phyloP scores from a whole-genome alignment of 2,888 invertebrate genomes.

The Emmelina monodactyla region DNA sequence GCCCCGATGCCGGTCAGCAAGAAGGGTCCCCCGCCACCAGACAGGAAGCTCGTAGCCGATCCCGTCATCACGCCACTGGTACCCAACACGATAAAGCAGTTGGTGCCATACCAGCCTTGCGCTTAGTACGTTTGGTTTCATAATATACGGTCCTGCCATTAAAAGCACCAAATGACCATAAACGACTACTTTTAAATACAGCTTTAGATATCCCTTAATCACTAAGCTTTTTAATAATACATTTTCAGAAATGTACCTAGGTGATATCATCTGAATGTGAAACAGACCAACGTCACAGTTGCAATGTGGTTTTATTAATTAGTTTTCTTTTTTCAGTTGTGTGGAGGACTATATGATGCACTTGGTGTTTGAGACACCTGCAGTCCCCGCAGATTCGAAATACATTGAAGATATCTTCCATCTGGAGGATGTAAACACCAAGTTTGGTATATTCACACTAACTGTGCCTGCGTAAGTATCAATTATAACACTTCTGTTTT shows the following conservation, averaged over 20 bases:
- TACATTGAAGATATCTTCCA: constrained; percentile 44
- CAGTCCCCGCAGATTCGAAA: constrained; percentile 40
- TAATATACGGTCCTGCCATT: too few species aligned
- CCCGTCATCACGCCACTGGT: constrained; percentile 35
- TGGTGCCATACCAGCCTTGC: constrained; percentile 53
- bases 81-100: constrained; percentile 46
- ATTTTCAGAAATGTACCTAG: too few species aligned
- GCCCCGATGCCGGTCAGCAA: constrained; percentile 41
- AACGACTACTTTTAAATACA: too few species aligned
- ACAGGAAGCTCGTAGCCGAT: constrained; percentile 55
- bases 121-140: constrained; percentile 59
- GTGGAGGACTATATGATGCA: constrained; percentile 62
- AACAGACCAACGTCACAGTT: too few species aligned
- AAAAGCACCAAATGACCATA: too few species aligned
- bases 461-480: constrained; percentile 49
- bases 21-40: constrained; percentile 23
- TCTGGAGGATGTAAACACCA: constrained; percentile 48
- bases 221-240: too few species aligned
- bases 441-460: constrained; percentile 51
- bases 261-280: too few species aligned
- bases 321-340: too few species aligned
- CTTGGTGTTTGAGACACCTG: constrained; percentile 51
- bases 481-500: not conserved
- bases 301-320: too few species aligned
- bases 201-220: too few species aligned